Conservation (phyloP, 2,888 invertebrate genomes). For the Amblyjoppa proteus region DNA sequence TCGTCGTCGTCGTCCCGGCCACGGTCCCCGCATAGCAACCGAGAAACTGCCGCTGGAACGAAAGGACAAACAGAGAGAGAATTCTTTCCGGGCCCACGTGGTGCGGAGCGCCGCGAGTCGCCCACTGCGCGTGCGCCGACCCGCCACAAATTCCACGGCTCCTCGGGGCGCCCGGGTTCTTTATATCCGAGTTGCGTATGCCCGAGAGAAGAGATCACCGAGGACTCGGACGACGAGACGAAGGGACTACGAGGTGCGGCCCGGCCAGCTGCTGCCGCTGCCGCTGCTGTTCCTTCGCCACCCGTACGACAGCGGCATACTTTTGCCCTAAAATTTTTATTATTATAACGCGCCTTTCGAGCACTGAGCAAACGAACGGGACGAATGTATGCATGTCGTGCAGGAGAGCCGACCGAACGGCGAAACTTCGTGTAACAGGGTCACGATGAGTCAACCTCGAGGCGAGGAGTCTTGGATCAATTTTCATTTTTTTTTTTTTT, state of each 20-base stretch:
- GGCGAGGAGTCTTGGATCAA: too few relatives aligned
- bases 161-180: conserved; percentile 39
- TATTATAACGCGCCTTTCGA: conserved; percentile 38
- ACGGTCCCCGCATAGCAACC: conserved; percentile 80
- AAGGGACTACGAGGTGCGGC: conserved; percentile 53
- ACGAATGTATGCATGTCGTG: conserved; percentile 13
- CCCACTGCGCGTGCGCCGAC: conserved; percentile 63
- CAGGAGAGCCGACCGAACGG: not conserved
- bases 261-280: conserved; percentile 56
- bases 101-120: conserved; percentile 28
- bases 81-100: conserved; percentile 61
- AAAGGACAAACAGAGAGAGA: conserved; percentile 75
- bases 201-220: conserved; percentile 41
- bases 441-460: not conserved
- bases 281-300: conserved; percentile 26
- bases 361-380: conserved; percentile 18
- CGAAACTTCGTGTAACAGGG: conserved; percentile 11
- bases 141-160: conserved; percentile 65
- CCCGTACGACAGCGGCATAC: conserved; percentile 25
- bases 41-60: conserved; percentile 67
- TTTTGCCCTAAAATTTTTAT: conserved; percentile 19
- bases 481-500: too few relatives aligned
- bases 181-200: conserved; percentile 6
- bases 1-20: conserved; percentile 57
- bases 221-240: conserved; percentile 29